These are phyloP conservation scores for Rhamnusium bicolor DNA, from an alignment of 2,888 invertebrate species.

Conservation along the genomic window DNA sequence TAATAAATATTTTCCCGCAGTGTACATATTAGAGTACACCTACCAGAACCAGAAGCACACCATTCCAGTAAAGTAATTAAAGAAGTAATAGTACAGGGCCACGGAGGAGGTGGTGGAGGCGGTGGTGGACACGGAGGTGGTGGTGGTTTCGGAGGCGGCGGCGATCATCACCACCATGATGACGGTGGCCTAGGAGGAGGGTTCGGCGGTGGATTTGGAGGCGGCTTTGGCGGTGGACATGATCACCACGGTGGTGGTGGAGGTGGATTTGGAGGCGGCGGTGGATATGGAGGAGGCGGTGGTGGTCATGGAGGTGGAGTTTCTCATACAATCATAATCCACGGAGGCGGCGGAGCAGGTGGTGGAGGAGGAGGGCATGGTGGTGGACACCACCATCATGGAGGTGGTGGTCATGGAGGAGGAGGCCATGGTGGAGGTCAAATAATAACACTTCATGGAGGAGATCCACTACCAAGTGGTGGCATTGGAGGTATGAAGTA, in stretches of 20 bases:
- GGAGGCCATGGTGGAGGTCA: constrained; percentile 24
- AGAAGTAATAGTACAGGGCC: constrained; percentile 27
- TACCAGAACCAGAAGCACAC: constrained; percentile 29
- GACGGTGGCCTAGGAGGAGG: constrained; percentile 35
- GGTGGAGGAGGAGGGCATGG: background rate
- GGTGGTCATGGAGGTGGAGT: constrained; percentile 17
- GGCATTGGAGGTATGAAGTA: constrained; percentile 23
- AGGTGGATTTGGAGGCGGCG: constrained; percentile 31
- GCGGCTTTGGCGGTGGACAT: constrained; percentile 23
- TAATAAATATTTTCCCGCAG: background rate
- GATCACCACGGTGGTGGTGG: constrained; percentile 34
- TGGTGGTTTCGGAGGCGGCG: constrained; percentile 26
- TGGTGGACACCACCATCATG: background rate
- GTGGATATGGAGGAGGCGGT: constrained; percentile 31
- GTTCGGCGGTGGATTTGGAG: constrained; percentile 34
- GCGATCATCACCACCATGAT: constrained; percentile 30
- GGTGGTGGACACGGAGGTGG: constrained; percentile 19
- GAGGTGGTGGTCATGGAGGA: constrained; percentile 26
- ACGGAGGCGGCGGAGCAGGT: background rate
- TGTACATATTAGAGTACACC: constrained; percentile 40
- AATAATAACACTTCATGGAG: constrained; percentile 25
- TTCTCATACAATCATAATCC: constrained; percentile 4
- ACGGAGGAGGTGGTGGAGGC: constrained; percentile 32
- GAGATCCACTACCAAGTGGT: constrained; percentile 35
- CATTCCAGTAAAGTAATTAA: constrained; percentile 23